phyloP scores from a whole-genome alignment of 2,113 vertebrate species.

The Campylomormyrus tamandua region DNA sequence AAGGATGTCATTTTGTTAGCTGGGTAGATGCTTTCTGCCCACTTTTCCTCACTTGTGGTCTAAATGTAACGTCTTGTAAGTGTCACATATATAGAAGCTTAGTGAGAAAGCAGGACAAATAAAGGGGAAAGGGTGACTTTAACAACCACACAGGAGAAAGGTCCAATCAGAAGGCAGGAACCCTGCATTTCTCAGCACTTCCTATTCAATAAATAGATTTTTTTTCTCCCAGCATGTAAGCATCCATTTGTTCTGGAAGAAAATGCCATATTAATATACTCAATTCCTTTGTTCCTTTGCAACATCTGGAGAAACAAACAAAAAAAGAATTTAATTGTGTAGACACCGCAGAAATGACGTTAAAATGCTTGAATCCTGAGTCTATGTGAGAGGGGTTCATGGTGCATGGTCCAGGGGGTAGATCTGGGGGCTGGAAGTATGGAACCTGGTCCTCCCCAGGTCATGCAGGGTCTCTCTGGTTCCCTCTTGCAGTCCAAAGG shows the following conservation, averaged over 20 bases:
- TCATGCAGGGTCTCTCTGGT: neutral
- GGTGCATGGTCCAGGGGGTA: neutral
- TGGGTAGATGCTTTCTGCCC: neutral
- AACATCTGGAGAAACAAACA: neutral
- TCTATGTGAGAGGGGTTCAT: neutral
- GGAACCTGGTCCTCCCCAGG: neutral
- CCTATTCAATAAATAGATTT: neutral
- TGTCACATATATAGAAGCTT: neutral
- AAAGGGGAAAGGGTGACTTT: neutral
- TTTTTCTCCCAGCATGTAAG: neutral
- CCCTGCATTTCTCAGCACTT: neutral
- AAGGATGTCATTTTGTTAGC: no score
- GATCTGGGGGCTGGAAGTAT: neutral
- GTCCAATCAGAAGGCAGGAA: neutral
- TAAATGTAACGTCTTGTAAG: neutral
- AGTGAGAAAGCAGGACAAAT: neutral
- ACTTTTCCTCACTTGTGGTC: neutral
- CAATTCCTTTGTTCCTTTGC: neutral
- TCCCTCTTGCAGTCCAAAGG: neutral
- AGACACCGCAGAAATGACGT: neutral
- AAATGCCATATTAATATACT: neutral
- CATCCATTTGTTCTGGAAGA: neutral
- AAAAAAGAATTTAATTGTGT: neutral
- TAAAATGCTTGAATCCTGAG: neutral
- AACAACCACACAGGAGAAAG: neutral